Percentiles rank a stretch among this genome's conserved stretches.
Conservation (phyloP, 1,140 invertebrate species). For the Oedothorax gibbosus region DNA sequence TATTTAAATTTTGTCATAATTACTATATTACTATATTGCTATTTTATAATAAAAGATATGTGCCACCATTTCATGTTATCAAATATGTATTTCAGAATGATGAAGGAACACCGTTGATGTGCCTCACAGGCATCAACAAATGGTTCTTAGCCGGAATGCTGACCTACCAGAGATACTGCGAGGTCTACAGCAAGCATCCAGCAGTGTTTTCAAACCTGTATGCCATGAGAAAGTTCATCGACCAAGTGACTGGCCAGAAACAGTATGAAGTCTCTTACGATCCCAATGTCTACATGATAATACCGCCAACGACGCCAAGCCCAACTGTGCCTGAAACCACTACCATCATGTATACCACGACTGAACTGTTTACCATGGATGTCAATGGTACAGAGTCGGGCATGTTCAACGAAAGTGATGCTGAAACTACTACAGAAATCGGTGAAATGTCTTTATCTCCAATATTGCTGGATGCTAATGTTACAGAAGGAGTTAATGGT, state of each 20-base stretch:
- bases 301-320: slow-evolving; percentile 52
- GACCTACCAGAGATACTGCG: slow-evolving; percentile 55
- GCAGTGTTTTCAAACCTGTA: slow-evolving; percentile 62
- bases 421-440: slow-evolving; percentile 2
- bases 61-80: not conserved
- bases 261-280: slow-evolving; percentile 56
- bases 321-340: slow-evolving; percentile 42
- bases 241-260: slow-evolving; percentile 50
- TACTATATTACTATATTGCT: too few relatives aligned
- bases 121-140: slow-evolving; percentile 68
- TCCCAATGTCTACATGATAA: slow-evolving; percentile 37
- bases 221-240: slow-evolving; percentile 57
- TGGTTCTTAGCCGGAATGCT: slow-evolving; percentile 62
- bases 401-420: not conserved
- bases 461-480: too few relatives aligned
- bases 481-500: too few relatives aligned
- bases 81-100: slow-evolving; percentile 72
- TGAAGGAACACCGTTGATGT: slow-evolving; percentile 76
- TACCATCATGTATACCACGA: not conserved
- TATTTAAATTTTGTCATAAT: too few relatives aligned
- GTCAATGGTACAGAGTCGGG: too few relatives aligned
- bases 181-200: slow-evolving; percentile 60
- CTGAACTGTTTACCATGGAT: not conserved
- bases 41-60: too few relatives aligned
- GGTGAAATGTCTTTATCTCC: not conserved